Percentiles rank a stretch among this genome's conserved stretches.
These are phyloP conservation scores for Copsychus sechellarum DNA, from an alignment of 2,113 vertebrate species.

Conservation along the genomic window DNA sequence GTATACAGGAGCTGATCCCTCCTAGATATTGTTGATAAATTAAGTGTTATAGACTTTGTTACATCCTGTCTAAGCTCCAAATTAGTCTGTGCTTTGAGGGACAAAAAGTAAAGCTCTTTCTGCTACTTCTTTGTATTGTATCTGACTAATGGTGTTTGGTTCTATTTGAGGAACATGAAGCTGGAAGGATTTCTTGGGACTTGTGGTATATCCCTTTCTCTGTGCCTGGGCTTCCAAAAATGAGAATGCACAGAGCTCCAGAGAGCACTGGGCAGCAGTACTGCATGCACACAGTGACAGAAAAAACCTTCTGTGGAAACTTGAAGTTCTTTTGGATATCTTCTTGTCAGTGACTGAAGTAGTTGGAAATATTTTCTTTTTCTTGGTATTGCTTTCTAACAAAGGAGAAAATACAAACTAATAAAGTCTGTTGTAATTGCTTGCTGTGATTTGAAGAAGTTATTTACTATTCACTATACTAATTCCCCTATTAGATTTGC, in stretches of 20 bases:
- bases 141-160: not conserved
- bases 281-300: fast-evolving
- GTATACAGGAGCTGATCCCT: not conserved
- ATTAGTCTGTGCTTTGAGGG: not conserved
- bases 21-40: not conserved
- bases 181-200: not conserved
- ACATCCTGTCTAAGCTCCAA: not conserved
- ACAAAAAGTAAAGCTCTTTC: not conserved
- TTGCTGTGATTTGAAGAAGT: not conserved
- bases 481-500: not conserved
- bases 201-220: not conserved
- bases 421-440: not conserved
- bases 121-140: not conserved
- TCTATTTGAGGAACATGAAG: not conserved
- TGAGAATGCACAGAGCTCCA: not conserved
- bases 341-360: not conserved
- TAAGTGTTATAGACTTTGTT: not conserved
- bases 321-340: not conserved
- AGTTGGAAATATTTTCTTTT: not conserved
- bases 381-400: not conserved
- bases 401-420: not conserved
- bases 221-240: not conserved
- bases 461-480: not conserved
- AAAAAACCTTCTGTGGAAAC: not conserved
- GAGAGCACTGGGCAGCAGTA: not conserved